Evolutionary conservation across 2,113 vertebrate species (phyloP).

Genomic region (Indicator indicator): DNA sequence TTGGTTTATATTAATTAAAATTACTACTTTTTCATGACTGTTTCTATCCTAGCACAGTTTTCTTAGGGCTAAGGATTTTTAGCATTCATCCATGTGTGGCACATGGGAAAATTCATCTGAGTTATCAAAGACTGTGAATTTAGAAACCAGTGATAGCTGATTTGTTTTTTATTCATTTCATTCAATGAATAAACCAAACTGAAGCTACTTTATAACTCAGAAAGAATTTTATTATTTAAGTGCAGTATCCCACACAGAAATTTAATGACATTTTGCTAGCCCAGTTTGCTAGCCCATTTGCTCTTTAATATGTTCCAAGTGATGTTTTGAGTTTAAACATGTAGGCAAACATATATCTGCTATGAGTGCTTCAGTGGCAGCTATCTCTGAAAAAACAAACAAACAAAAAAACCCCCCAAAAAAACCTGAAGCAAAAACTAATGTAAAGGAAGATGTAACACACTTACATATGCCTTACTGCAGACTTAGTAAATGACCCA

Average conservation of each 20-base stretch:
- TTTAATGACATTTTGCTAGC: background rate
- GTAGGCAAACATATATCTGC: background rate
- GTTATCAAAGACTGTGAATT: background rate
- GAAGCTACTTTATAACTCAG: background rate
- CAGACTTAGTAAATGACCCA: background rate
- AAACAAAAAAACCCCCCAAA: background rate
- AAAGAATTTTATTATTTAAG: background rate
- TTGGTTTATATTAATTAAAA: background rate
- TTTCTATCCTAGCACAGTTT: background rate
- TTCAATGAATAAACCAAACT: background rate
- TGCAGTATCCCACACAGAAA: background rate
- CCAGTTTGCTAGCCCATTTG: background rate
- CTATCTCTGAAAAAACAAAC: background rate
- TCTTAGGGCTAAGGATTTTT: background rate
- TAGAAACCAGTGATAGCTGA: background rate
- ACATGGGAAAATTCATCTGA: background rate
- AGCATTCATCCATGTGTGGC: background rate
- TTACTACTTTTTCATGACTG: background rate
- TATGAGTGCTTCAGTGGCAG: background rate
- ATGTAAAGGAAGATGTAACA: background rate
- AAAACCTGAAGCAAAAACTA: background rate
- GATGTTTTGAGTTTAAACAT: background rate
- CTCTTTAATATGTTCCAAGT: background rate
- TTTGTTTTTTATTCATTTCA: background rate
- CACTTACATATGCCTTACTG: fast-evolving